Evolutionary conservation across 2,888 invertebrate species (phyloP).

Genomic region (Pimpla rufipes): DNA sequence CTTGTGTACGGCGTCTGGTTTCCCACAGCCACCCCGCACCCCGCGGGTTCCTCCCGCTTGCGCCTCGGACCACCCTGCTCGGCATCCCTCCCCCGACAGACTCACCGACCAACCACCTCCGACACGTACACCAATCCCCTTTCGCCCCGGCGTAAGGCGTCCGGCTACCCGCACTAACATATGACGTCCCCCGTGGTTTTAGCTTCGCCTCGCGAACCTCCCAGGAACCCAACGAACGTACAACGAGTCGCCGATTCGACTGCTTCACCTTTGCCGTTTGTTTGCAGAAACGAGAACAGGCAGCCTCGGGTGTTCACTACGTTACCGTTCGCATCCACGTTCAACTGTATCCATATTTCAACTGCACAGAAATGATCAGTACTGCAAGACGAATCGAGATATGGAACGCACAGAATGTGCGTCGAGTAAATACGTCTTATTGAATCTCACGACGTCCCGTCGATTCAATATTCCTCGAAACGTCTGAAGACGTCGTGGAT

Average conservation of each 20-base stretch:
- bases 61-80: conserved; percentile 28
- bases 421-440: conserved; percentile 42
- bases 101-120: conserved; percentile 38
- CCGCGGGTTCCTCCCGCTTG: conserved; percentile 30
- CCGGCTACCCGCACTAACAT: conserved; percentile 52
- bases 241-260: conserved; percentile 62
- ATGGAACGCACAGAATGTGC: too few species aligned
- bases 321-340: neutral
- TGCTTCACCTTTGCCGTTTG: conserved; percentile 74
- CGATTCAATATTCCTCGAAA: neutral
- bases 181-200: conserved; percentile 67
- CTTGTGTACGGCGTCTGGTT: conserved; percentile 83
- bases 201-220: conserved; percentile 35
- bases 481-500: neutral
- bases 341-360: too few species aligned
- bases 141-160: conserved; percentile 24
- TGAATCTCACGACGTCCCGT: neutral
- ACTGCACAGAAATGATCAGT: conserved; percentile 20
- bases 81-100: conserved; percentile 24
- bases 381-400: conserved; percentile 10
- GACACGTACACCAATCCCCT: conserved; percentile 49
- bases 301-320: neutral
- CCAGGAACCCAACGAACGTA: conserved; percentile 59
- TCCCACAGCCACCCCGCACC: conserved; percentile 68
- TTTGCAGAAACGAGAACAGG: conserved; percentile 55